Evolutionary conservation across 2,888 invertebrate species (phyloP), one percentile per base, ranked within the genome.

Genomic region (Phortica okadai): DNA sequence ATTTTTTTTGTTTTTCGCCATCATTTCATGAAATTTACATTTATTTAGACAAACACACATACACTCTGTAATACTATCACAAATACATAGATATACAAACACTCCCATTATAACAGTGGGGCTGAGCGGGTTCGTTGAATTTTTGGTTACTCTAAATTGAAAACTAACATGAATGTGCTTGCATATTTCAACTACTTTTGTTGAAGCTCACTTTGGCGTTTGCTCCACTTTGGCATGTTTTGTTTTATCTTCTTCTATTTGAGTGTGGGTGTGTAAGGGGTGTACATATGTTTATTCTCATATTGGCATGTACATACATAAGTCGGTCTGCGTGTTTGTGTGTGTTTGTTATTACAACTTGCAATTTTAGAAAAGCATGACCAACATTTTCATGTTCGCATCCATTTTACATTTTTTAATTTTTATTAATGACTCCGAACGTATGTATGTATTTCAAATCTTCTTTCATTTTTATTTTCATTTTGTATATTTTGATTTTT

Each of bases 1-100:
- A 85, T 85, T 82, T 82, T 11, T 8, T 50, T 87, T 86, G n/a
- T 86, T 87, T 84, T 80, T 81, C 82, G 77, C 86, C 80, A 84
- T 87, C 86, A 84, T 85, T 82, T 83, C 81, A 83, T 83, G 82
- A 82, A 87, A 82, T 82, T 82, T 82, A 77, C 87, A 85, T 85
- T 87, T 87, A 82, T 87, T 87, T 80, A 84, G 77, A 56, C 7
- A 33, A 41, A 6, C 45, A 69, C 64, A 25, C 6, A 64, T 16
- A 6, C 10, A 41, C 7, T 64, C 6, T 16, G 6, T 25, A 16
- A 44, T 7, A 56, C 59, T n/a, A 69, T 11, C 73, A 21, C 42
- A 59, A 10, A 58, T 16, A 41, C 10, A 11, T 42, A 73, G 7
- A 21, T 7, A 44, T 25, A 44, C 58, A 58, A 44, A 33, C 11